A percentile compares a stretch with the other conserved stretches of the same genome.
These are phyloP conservation scores for Priapulus caudatus DNA, from an alignment of 2,888 invertebrate genomes.

Conservation along the genomic window DNA sequence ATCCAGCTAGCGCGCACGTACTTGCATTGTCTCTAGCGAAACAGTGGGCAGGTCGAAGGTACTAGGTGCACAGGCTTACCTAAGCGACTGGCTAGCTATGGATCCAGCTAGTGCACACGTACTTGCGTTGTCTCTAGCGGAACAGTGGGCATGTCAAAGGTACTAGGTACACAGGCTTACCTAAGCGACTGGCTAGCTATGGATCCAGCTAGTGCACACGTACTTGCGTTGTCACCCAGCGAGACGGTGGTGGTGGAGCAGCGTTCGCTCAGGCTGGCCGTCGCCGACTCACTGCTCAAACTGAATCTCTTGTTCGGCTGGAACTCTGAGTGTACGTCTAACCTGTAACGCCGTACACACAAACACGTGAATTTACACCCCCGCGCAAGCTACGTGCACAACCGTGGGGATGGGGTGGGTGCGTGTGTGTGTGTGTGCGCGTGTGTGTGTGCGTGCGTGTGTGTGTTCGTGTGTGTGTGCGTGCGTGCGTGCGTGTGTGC, in stretches of 20 bases:
- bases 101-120: slow-evolving; percentile 46
- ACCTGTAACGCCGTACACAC: no score
- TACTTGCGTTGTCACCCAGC: slow-evolving; percentile 44
- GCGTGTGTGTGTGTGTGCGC: no score
- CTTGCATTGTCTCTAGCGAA: slow-evolving; percentile 43
- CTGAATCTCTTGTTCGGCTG: slow-evolving; percentile 47
- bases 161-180: no score
- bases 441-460: background rate
- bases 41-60: slow-evolving; percentile 53
- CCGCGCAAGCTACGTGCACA: no score
- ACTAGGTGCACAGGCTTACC: slow-evolving; percentile 51
- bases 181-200: no score
- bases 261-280: slow-evolving; percentile 53
- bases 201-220: no score
- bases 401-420: no score
- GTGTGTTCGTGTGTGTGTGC: no score
- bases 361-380: no score
- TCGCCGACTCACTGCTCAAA: slow-evolving; percentile 49
- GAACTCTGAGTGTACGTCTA: slow-evolving; percentile 62
- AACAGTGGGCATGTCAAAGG: no score
- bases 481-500: background rate
- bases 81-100: slow-evolving; percentile 52
- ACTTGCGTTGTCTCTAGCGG: slow-evolving; percentile 62
- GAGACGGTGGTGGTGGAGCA: slow-evolving; percentile 48
- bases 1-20: no score